A percentile compares a stretch with the other conserved stretches of the same genome.
Conservation (phyloP, 2,888 invertebrate genomes). For the Noctua janthe region DNA sequence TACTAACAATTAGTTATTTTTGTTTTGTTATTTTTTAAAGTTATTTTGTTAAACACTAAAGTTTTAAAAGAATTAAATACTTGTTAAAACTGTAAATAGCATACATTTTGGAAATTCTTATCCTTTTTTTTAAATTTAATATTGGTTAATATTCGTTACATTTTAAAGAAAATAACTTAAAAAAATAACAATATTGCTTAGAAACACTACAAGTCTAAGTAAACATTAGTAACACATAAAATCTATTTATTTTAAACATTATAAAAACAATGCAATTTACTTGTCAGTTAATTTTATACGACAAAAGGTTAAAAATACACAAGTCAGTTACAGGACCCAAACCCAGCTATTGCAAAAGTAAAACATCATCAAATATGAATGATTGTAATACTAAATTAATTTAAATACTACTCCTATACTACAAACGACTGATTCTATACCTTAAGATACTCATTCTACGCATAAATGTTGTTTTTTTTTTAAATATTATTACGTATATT, state of each 20-base stretch:
- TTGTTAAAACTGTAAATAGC: slow-evolving; percentile 15
- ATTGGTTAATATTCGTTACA: background rate
- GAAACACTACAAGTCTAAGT: slow-evolving; percentile 21
- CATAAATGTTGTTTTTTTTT: background rate
- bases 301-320: slow-evolving; percentile 62
- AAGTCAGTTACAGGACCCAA: slow-evolving; percentile 78
- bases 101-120: background rate
- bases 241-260: slow-evolving; percentile 44
- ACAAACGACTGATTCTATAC: slow-evolving; percentile 24
- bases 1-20: slow-evolving; percentile 60
- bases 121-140: background rate
- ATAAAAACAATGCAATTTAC: slow-evolving; percentile 48
- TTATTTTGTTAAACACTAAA: slow-evolving; percentile 28
- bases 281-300: slow-evolving; percentile 56
- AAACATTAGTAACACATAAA: slow-evolving; percentile 23
- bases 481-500: background rate
- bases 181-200: slow-evolving; percentile 29
- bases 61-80: background rate
- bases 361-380: slow-evolving; percentile 78
- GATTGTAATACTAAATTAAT: slow-evolving; percentile 60
- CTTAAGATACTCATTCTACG: slow-evolving; percentile 17
- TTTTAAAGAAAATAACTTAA: slow-evolving; percentile 24
- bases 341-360: slow-evolving; percentile 82
- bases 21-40: slow-evolving; percentile 32
- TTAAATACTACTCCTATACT: slow-evolving; percentile 20